Evolutionary conservation across 2,797 vertebrate genomes (phyloP).

Genomic region (Gambelia wislizenii): DNA sequence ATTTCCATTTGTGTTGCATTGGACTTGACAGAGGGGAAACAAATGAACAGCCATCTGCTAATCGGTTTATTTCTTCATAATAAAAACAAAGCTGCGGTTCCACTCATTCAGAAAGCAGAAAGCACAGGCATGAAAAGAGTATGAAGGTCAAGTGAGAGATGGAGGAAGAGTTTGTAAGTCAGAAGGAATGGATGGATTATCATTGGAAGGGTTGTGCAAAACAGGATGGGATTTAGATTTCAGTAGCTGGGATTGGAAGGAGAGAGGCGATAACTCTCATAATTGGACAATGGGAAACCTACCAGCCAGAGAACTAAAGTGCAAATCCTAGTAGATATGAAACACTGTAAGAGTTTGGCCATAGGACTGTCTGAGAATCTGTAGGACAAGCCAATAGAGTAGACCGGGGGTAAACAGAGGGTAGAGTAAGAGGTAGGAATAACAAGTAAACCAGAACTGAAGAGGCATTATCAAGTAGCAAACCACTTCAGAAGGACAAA

Average conservation of each 20-base stretch:
- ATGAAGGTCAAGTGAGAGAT: slow-evolving; percentile 33
- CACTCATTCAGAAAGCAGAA: slow-evolving; percentile 45
- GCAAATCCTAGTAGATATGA: too few species aligned
- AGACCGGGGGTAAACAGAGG: too few species aligned
- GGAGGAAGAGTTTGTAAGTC: slow-evolving; percentile 12
- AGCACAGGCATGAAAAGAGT: slow-evolving; percentile 23
- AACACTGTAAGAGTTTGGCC: too few species aligned
- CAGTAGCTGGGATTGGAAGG: not conserved
- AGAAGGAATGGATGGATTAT: slow-evolving; percentile 22
- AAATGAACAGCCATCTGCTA: slow-evolving; percentile 69
- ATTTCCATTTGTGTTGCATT: slow-evolving; percentile 66
- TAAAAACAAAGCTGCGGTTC: slow-evolving; percentile 63
- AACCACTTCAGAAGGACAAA: not conserved
- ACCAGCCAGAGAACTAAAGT: too few species aligned
- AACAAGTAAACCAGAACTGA: too few species aligned
- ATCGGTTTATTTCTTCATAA: slow-evolving; percentile 69
- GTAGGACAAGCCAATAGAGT: too few species aligned
- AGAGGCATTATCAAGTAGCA: not conserved
- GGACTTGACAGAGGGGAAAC: slow-evolving; percentile 45
- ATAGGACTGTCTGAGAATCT: too few species aligned
- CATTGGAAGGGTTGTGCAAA: slow-evolving; percentile 23
- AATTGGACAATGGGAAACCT: too few species aligned
- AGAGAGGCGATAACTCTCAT: not conserved
- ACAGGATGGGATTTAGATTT: not conserved
- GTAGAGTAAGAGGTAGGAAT: too few species aligned